These are phyloP conservation scores for Andrena haemorrhoa DNA, from an alignment of 2,888 invertebrate genomes.

Conservation along the genomic window DNA sequence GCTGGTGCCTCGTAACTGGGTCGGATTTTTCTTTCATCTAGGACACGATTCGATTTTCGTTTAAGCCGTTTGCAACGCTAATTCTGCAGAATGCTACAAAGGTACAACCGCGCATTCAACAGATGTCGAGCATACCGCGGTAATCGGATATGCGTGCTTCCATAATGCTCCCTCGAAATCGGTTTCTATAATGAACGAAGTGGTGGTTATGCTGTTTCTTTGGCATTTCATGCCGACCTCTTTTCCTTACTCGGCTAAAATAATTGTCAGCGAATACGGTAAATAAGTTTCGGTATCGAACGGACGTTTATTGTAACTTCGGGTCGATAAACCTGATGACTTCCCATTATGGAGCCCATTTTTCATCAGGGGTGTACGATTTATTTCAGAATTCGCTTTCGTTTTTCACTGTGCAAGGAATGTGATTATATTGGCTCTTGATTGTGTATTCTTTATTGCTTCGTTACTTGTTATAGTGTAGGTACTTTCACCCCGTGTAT, in stretches of 20 bases:
- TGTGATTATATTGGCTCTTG: too few species aligned
- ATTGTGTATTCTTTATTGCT: too few species aligned
- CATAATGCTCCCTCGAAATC: constrained; percentile 20
- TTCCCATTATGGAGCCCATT: too few species aligned
- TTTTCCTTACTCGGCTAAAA: not conserved
- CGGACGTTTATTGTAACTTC: too few species aligned
- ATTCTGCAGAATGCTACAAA: constrained; percentile 28
- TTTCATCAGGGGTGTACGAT: too few species aligned
- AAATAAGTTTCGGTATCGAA: too few species aligned
- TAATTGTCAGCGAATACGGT: not conserved
- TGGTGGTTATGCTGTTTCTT: not conserved
- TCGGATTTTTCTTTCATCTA: constrained; percentile 16
- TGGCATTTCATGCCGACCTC: not conserved
- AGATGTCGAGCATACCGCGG: constrained; percentile 14
- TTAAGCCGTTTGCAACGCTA: constrained; percentile 28
- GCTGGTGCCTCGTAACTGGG: not conserved
- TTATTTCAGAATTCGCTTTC: too few species aligned
- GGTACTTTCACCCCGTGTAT: too few species aligned
- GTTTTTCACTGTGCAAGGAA: too few species aligned
- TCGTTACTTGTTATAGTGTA: too few species aligned
- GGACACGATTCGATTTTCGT: constrained; percentile 23
- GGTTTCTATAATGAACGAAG: not conserved
- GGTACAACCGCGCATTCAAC: constrained; percentile 12
- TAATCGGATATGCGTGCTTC: constrained; percentile 28
- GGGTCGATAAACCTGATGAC: too few species aligned